Percentiles rank a stretch among this genome's conserved stretches.
These are phyloP conservation scores for Taphrorychus bicolor DNA, from an alignment of 2,888 invertebrate genomes.

Conservation along the genomic window DNA sequence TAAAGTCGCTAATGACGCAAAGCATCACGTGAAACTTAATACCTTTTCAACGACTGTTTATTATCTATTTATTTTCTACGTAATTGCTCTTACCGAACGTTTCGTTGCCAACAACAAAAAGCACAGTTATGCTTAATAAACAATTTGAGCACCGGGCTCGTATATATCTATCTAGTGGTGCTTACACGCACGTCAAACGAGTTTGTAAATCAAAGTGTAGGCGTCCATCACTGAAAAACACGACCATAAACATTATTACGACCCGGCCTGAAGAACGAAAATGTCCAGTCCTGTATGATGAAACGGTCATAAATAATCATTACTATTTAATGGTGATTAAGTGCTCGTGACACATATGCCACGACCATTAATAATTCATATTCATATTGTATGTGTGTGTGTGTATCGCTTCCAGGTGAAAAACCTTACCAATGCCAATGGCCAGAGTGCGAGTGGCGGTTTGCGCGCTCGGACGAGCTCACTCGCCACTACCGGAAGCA, in stretches of 20 bases:
- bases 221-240: slow-evolving; percentile 1
- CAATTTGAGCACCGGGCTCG: not conserved
- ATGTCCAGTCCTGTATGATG: not conserved
- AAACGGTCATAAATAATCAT: slow-evolving; percentile 4
- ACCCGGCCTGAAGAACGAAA: not conserved
- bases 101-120: not conserved
- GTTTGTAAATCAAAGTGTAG: slow-evolving; percentile 7
- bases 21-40: not conserved
- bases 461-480: slow-evolving; percentile 94
- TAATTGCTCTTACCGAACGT: not conserved
- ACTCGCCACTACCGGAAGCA: slow-evolving; percentile 97
- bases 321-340: not conserved
- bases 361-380: not conserved
- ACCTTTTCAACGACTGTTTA: not conserved
- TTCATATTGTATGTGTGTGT: not conserved
- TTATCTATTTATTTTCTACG: not conserved
- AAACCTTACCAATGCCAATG: slow-evolving; percentile 98
- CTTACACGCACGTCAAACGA: not conserved
- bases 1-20: not conserved
- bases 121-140: not conserved
- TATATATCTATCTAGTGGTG: not conserved
- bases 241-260: slow-evolving; percentile 3
- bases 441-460: slow-evolving; percentile 98
- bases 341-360: not conserved
- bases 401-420: slow-evolving; percentile 74